Evolutionary conservation across 2,113 vertebrate species (phyloP), one percentile per base, ranked within the genome.

Genomic region (Onychostoma macrolepis): DNA sequence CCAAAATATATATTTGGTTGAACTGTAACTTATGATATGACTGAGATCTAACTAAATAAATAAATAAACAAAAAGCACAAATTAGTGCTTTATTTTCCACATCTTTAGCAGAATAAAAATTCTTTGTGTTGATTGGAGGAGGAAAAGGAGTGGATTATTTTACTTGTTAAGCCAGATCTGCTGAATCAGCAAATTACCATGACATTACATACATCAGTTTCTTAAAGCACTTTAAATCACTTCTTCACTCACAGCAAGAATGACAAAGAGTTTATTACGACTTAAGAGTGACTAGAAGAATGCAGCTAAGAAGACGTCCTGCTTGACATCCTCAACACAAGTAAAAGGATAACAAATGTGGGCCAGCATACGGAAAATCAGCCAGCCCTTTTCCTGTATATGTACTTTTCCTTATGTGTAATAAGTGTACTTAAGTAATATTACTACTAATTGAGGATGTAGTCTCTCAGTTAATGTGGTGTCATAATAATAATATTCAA

Each of bases 171-270:
- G 38, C 79, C 79, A 81, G 13, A 81, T 65, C 36, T 43, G 43
- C 38, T 30, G 38, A 82, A 28, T 63, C 38, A 28, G 4, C 15
- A 81, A 81, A 81, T 67, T 81, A 81, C 58, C 58, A 82, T 69
- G 80, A 69, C 28, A 69, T 69, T 83, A 69, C 61, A 12, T 45
- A 33, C 61, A 21, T 43, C 61, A 67, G 80, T 69, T 69, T 33
- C 61, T 83, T 17, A 45, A 67, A 82, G 61, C 38, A 19, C n/a
- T 82, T 67, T 0, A 83, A 83, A 83, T 83, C 41, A 48, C 41
- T 4, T 69, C 80, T 83, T 67, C 26, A 67, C n/a, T 82, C 80
- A 81, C 58, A 82, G 24, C n/a, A 50, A 83, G 61, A 10, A 69
- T 21, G 13, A 83, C 63, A 83, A 83, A 50, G 80, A 69, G 15